Percentiles rank a stretch among this genome's conserved stretches.
Evolutionary conservation across 1,140 invertebrate genomes (phyloP).

Genomic region (Brachionus manjavacas): DNA sequence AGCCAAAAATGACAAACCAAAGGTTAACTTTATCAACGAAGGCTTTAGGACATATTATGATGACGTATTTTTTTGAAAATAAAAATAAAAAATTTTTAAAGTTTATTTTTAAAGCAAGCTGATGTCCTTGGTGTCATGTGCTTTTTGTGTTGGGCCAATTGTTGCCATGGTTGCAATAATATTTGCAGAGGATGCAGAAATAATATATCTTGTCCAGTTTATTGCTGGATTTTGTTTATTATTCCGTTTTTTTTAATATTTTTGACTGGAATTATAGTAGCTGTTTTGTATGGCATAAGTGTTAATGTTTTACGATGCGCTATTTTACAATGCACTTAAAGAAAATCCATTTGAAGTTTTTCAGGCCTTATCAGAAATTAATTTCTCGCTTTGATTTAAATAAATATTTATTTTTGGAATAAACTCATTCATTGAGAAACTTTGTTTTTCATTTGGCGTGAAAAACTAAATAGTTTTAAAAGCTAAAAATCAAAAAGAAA

Average conservation of each 20-base stretch:
- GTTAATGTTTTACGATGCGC: neutral
- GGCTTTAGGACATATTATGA: slow-evolving; percentile 39
- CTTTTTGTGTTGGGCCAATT: slow-evolving; percentile 34
- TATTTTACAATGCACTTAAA: neutral
- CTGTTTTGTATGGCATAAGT: neutral
- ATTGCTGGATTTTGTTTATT: slow-evolving; percentile 29
- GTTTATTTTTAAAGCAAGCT: slow-evolving; percentile 1
- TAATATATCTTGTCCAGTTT: slow-evolving; percentile 27
- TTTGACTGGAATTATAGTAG: neutral
- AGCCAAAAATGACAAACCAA: neutral
- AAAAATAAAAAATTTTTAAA: neutral
- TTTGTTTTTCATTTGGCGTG: no score
- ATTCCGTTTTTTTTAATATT: slow-evolving; percentile 29
- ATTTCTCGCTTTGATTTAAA: neutral
- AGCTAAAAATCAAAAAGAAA: no score
- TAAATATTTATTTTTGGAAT: neutral
- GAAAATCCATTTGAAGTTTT: neutral
- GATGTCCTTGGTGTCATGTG: slow-evolving; percentile 33
- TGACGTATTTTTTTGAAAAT: neutral
- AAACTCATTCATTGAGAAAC: no score
- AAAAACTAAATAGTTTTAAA: no score
- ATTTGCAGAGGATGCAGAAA: slow-evolving; percentile 39
- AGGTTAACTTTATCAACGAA: slow-evolving; percentile 13
- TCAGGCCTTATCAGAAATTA: neutral
- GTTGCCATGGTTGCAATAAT: slow-evolving; percentile 7